Evolutionary conservation across 2,113 vertebrate genomes (phyloP), one percentile per base, ranked within the genome.

Genomic region (Tautogolabrus adspersus): DNA sequence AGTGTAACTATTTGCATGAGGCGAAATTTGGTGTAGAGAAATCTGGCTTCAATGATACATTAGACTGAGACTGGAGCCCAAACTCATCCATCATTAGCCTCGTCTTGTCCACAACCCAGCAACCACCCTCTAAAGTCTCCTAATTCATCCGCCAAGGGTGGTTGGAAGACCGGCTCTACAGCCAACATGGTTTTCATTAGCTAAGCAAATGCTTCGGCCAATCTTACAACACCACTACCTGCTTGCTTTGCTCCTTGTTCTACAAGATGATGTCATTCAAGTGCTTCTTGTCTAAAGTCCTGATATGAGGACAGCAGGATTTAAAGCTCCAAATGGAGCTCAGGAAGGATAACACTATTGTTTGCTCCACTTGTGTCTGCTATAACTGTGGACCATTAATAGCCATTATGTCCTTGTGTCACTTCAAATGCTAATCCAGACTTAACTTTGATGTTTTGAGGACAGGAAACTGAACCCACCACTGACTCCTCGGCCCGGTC

Each of bases 131-230:
- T 72, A 73, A 89, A 62, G 76, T 73, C 81, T 85, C 81, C 71
- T 83, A 83, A 92, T 77, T 91, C 85, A 89, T 65, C 55, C 2
- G 80, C 77, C 81, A 81, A 60, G 72, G 59, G 70, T 70, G 61
- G 81, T 86, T 75, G 74, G 77, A 74, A 63, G 85, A 82, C 52
- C 52, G 72, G 68, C 65, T 72, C 72, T 85, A 46, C 85, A 75
- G 85, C 81, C 88, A 88, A 88, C 69, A 34, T 87, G 91, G 68
- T 92, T 93, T 90, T 91, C 80, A 93, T 93, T 90, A 89, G 83
- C 71, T 42, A 66, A 87, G 82, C 55, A 67, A 82, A 83, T 51
- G 69, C 58, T 56, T 30, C 15, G n/a, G 81, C 79, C 74, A 74
- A 88, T 44, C 67, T 77, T 40, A 49, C 71, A 84, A 68, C 70